A percentile compares a stretch with the other conserved stretches of the same genome.
Conservation (phyloP, 1,140 invertebrate species). For the Pinna nobilis region DNA sequence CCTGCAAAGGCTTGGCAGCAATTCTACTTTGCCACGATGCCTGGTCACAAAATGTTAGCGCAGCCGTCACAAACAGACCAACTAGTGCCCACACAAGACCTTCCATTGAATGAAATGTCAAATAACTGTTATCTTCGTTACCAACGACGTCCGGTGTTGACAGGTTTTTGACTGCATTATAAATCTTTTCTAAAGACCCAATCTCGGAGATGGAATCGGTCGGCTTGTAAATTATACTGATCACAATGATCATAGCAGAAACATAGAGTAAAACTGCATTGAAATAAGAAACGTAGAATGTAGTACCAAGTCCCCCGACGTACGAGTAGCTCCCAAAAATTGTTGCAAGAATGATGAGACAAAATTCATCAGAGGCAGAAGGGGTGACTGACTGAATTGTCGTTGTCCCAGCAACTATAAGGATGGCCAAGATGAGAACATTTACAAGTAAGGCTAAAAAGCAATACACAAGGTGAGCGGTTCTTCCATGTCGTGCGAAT, state of each 20-base stretch:
- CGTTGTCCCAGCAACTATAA: constrained; percentile 57
- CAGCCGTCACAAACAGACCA: constrained; percentile 66
- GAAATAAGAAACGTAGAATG: constrained; percentile 76
- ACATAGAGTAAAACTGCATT: constrained; percentile 71
- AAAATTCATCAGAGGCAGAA: constrained; percentile 62
- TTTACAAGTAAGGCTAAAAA: constrained; percentile 71
- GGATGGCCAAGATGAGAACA: constrained; percentile 62
- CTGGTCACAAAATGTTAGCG: constrained; percentile 74
- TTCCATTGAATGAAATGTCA: constrained; percentile 59
- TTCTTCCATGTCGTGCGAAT: constrained; percentile 68
- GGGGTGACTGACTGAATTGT: constrained; percentile 57
- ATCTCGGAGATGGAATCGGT: constrained; percentile 22
- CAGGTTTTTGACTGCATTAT: constrained; percentile 51
- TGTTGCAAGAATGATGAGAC: constrained; percentile 61
- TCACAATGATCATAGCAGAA: constrained; percentile 57
- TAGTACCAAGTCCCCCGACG: constrained; percentile 73
- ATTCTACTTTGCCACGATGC: constrained; percentile 74
- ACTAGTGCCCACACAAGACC: constrained; percentile 66
- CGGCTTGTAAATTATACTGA: constrained; percentile 48
- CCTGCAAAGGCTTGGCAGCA: constrained; percentile 71
- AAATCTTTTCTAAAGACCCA: constrained; percentile 47
- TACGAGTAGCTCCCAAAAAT: constrained; percentile 72
- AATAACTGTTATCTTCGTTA: constrained; percentile 65
- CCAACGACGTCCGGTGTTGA: constrained; percentile 55
- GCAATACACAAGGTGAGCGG: constrained; percentile 68